Evolutionary conservation across 1,140 invertebrate species (phyloP), one percentile per base, ranked within the genome.

Genomic region (Nephila pilipes): DNA sequence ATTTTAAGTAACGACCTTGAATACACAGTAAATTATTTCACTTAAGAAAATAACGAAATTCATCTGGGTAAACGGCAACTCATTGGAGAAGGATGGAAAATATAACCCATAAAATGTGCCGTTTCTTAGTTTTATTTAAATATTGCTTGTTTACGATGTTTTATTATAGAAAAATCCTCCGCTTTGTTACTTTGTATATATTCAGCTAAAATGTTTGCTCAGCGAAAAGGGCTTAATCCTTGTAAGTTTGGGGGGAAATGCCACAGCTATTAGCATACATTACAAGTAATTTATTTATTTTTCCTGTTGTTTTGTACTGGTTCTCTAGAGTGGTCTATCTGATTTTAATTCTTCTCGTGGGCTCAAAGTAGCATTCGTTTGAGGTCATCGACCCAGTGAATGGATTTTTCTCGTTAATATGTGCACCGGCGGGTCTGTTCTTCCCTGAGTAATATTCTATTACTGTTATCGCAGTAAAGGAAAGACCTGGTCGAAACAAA

Each of bases 361-460:
- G 29, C 32, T 75, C 29, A 75, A 75, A 75, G 29, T 65, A n/a
- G 8, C 63, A 12, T 25, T 65, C 63, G 69, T 16, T 4, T 14
- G 69, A 75, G 69, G 69, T 75, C 69, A 75, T 32, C 29, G 69
- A 75, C 69, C 69, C 2, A 75, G 69, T 18, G 65, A 75, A 32
- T 58, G 65, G 18, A 29, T 75, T 75, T 29, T 36, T 75, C 29
- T 5, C 5, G 25, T 29, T 75, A 32, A 75, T 75, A 36, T 75
- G 69, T 32, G 22, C 58, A 60, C 16, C 58, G 20, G 22, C 58
- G 16, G 58, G 58, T 75, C 69, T 75, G n/a, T n/a, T 22, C 38
- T n/a, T 36, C 69, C 69, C 29, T 5, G 29, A 75, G 69, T 36
- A 10, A 75, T 75, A 36, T 75, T 75, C 69, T 3, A 75, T 2